phyloP scores from a whole-genome alignment of 2,888 invertebrate genomes.

The Drosophila macrospina region DNA sequence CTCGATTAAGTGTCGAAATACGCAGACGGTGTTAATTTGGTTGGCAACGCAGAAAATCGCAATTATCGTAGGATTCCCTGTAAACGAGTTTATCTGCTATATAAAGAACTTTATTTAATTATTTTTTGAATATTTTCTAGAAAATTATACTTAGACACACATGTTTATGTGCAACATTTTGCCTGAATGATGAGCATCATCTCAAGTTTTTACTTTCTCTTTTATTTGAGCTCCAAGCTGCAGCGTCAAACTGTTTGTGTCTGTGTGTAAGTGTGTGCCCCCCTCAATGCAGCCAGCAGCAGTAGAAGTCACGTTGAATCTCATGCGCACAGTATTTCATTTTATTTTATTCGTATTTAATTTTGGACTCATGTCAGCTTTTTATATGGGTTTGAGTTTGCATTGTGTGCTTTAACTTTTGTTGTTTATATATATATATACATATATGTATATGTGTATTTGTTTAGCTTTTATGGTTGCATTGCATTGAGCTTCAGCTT shows the following conservation, averaged over 20 bases:
- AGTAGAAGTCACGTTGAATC: constrained; percentile 53
- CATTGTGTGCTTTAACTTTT: constrained; percentile 42
- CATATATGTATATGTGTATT: constrained; percentile 21
- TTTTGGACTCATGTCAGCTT: constrained; percentile 63
- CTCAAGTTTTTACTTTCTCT: constrained; percentile 71
- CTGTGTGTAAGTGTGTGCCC: constrained; percentile 22
- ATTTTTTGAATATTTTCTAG: constrained; percentile 53
- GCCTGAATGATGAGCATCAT: constrained; percentile 44
- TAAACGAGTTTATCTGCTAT: constrained; percentile 1
- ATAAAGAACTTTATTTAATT: constrained; percentile 40
- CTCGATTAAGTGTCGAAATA: constrained; percentile 10
- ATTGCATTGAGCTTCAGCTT: constrained; percentile 63
- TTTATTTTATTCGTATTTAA: constrained; percentile 63
- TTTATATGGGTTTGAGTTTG: constrained; percentile 59
- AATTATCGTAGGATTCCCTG: constrained; percentile 28
- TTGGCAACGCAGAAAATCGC: constrained; percentile 48
- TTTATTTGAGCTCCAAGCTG: constrained; percentile 68
- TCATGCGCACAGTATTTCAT: constrained; percentile 50
- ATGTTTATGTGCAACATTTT: constrained; percentile 7
- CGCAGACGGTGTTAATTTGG: constrained; percentile 19
- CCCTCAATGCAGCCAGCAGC: constrained; percentile 42
- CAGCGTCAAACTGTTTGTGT: constrained; percentile 21
- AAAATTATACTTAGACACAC: constrained; percentile 2
- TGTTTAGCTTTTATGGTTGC: constrained; percentile 59
- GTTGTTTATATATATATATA: constrained; percentile 18